phyloP scores from a whole-genome alignment of 35 echinoderm and acorn worm species.

The Ophioderma brevispina region DNA sequence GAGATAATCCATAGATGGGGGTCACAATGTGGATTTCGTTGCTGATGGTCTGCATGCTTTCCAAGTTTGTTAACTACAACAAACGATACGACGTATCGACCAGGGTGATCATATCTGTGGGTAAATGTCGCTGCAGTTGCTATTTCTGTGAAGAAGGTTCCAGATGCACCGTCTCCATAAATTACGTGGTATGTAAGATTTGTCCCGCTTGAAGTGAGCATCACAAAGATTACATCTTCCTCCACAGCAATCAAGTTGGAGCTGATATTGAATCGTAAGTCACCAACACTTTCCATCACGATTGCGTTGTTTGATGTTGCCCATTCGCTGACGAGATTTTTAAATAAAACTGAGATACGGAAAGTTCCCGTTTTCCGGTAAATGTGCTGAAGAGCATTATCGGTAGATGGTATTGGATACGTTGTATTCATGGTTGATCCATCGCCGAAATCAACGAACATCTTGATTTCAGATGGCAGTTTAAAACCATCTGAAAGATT shows the following conservation, averaged over 20 bases:
- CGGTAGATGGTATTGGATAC: neutral
- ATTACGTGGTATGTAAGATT: constrained; percentile 4
- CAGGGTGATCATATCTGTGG: neutral
- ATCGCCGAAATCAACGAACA: constrained; percentile 5
- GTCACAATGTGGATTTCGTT: constrained; percentile 18
- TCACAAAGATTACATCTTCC: neutral
- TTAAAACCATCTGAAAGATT: neutral
- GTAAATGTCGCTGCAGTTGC: neutral
- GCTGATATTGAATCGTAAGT: neutral
- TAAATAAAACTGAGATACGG: constrained; percentile 4
- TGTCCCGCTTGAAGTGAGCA: neutral
- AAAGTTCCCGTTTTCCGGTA: constrained; percentile 7
- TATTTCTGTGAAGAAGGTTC: neutral
- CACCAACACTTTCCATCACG: constrained; percentile 13
- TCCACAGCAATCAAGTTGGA: neutral
- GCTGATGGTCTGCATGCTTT: neutral
- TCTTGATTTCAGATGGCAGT: neutral
- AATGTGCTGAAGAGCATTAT: constrained; percentile 15
- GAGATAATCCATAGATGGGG: neutral
- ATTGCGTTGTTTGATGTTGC: neutral
- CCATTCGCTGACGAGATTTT: neutral
- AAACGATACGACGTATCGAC: neutral
- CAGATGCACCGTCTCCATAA: neutral
- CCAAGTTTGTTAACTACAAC: neutral
- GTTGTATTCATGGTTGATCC: neutral